phyloP scores from a whole-genome alignment of 2,888 invertebrate species.

The Cremastinae sp. region DNA sequence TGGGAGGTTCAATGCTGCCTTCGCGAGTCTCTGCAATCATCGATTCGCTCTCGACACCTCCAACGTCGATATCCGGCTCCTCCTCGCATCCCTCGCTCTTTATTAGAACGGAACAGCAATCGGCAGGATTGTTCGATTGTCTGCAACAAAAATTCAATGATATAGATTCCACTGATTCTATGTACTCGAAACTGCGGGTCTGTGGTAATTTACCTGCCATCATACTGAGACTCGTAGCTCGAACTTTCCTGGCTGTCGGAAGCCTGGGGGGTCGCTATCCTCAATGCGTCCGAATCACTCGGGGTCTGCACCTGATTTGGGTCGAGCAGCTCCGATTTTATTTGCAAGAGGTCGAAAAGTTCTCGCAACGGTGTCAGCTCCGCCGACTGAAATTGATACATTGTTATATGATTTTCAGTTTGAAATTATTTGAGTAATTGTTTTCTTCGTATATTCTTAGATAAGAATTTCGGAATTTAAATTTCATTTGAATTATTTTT shows the following conservation, averaged over 20 bases:
- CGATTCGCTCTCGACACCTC: conserved; percentile 80
- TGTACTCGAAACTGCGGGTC: neutral
- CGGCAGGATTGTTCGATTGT: conserved; percentile 78
- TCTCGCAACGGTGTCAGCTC: conserved; percentile 92
- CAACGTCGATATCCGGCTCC: conserved; percentile 77
- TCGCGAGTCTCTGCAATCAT: conserved; percentile 76
- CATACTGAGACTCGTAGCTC: conserved; percentile 79
- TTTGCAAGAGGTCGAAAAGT: conserved; percentile 90
- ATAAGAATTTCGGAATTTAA: no score
- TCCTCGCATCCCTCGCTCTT: conserved; percentile 79
- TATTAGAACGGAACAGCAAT: conserved; percentile 78
- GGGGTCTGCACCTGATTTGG: conserved; percentile 77
- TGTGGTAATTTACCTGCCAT: conserved; percentile 72
- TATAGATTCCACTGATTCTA: neutral
- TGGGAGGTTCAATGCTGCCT: conserved; percentile 81
- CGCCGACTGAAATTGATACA: conserved; percentile 83
- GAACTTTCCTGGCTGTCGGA: conserved; percentile 79
- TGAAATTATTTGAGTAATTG: no score
- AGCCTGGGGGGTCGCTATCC: conserved; percentile 77
- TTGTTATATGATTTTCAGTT: neutral
- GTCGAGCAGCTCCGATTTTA: conserved; percentile 86
- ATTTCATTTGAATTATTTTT: no score
- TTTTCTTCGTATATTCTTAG: no score
- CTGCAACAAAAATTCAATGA: conserved; percentile 62
- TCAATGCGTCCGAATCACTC: conserved; percentile 76